Conservation (phyloP, 2,888 invertebrate genomes). For the Serripes groenlandicus region DNA sequence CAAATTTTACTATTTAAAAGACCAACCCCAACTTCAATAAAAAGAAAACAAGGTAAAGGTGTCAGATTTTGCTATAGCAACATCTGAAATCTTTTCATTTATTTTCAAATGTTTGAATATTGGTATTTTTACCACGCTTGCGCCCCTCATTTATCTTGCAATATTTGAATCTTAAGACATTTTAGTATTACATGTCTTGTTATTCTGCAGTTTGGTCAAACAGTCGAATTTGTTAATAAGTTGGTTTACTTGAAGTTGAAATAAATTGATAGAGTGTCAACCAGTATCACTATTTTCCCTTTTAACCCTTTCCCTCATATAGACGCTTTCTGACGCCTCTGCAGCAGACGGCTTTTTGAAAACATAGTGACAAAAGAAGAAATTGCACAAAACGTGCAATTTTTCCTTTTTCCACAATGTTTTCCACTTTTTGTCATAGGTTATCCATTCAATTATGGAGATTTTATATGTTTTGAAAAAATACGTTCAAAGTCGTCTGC, state of each 20-base stretch:
- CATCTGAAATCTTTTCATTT: constrained; percentile 12
- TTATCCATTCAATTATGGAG: too few species aligned
- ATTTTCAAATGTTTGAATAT: background rate
- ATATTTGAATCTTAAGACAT: background rate
- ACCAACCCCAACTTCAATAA: background rate
- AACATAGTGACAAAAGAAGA: too few species aligned
- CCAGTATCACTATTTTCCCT: background rate
- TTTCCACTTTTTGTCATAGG: too few species aligned
- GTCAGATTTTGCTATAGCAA: background rate
- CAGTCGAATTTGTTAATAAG: background rate
- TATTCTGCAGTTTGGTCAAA: background rate
- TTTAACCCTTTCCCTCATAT: background rate
- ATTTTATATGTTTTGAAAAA: too few species aligned
- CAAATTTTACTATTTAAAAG: background rate
- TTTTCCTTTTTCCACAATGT: too few species aligned
- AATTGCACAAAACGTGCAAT: too few species aligned
- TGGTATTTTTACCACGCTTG: background rate
- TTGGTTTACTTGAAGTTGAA: background rate
- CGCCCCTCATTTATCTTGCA: background rate
- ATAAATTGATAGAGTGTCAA: background rate
- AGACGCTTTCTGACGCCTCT: background rate
- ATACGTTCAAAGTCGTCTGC: too few species aligned
- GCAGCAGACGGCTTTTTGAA: background rate
- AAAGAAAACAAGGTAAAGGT: constrained; percentile 3
- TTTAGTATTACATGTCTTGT: background rate